Conservation (phyloP, 2,888 invertebrate species). For the Leptopilina syphax region DNA sequence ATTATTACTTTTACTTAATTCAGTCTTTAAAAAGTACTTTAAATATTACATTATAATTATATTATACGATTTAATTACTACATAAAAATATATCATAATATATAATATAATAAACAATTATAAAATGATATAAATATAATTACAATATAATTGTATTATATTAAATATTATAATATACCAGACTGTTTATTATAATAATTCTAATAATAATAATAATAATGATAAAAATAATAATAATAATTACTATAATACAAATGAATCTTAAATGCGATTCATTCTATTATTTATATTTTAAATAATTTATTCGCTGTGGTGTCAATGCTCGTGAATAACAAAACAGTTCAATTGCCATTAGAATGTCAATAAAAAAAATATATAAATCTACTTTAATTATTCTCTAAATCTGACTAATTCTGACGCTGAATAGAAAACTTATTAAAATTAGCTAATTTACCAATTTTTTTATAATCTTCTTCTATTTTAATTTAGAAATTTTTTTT, state of each 20-base stretch:
- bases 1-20: neutral
- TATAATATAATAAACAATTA: too few relatives aligned
- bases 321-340: slow-evolving; percentile 36
- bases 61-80: too few relatives aligned
- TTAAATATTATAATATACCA: too few relatives aligned
- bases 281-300: slow-evolving; percentile 3
- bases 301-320: slow-evolving; percentile 35
- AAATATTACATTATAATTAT: too few relatives aligned
- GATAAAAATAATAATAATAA: neutral
- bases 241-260: neutral
- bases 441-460: neutral
- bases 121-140: too few relatives aligned
- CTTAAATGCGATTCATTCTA: slow-evolving; percentile 4
- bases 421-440: neutral
- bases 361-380: slow-evolving; percentile 38
- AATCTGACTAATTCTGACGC: slow-evolving; percentile 49
- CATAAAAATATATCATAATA: too few relatives aligned
- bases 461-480: neutral
- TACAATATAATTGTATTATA: slow-evolving; percentile 13
- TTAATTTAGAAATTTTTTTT: neutral
- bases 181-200: too few relatives aligned
- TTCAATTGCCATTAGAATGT: slow-evolving; percentile 23
- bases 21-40: neutral
- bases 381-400: slow-evolving; percentile 61
- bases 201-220: too few relatives aligned